Evolutionary conservation across 1,140 invertebrate genomes (phyloP).

Genomic region (Homalodisca vitripennis): DNA sequence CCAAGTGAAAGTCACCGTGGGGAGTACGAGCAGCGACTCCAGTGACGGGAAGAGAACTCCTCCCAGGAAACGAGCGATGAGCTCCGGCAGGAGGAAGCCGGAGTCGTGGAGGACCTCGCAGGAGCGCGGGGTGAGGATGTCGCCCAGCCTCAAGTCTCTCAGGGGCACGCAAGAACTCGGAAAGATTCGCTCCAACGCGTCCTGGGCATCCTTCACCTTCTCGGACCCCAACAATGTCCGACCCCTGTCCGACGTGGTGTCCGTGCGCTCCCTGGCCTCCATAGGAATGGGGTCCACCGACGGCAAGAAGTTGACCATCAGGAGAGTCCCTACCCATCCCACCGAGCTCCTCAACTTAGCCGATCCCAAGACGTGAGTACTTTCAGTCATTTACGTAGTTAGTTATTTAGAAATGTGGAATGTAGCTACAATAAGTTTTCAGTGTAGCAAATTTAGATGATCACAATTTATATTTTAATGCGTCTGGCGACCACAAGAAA

Average conservation of each 20-base stretch:
- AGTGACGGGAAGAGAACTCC: slow-evolving; percentile 34
- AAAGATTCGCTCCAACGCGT: slow-evolving; percentile 7
- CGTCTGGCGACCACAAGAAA: no score
- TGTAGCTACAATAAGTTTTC: no score
- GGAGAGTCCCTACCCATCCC: slow-evolving; percentile 76
- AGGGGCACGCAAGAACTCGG: slow-evolving; percentile 10
- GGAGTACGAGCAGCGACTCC: slow-evolving; percentile 33
- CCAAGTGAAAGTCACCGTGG: slow-evolving; percentile 28
- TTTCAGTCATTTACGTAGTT: slow-evolving; percentile 38
- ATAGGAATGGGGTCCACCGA: slow-evolving; percentile 84
- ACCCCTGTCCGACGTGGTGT: slow-evolving; percentile 33
- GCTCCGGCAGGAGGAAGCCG: not conserved
- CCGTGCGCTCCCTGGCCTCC: slow-evolving; percentile 58
- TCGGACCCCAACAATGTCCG: not conserved
- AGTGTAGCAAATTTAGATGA: no score
- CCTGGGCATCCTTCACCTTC: slow-evolving; percentile 21
- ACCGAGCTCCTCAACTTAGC: slow-evolving; percentile 78
- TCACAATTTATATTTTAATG: no score
- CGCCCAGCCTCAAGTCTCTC: slow-evolving; percentile 30
- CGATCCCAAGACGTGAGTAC: slow-evolving; percentile 77
- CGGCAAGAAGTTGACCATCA: slow-evolving; percentile 78
- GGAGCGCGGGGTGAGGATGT: slow-evolving; percentile 1
- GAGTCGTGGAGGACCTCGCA: not conserved
- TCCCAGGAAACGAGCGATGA: slow-evolving; percentile 24
- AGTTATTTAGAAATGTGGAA: no score